Evolutionary conservation across 1,140 invertebrate genomes (phyloP).

Genomic region (Aphaenogaster rudis): DNA sequence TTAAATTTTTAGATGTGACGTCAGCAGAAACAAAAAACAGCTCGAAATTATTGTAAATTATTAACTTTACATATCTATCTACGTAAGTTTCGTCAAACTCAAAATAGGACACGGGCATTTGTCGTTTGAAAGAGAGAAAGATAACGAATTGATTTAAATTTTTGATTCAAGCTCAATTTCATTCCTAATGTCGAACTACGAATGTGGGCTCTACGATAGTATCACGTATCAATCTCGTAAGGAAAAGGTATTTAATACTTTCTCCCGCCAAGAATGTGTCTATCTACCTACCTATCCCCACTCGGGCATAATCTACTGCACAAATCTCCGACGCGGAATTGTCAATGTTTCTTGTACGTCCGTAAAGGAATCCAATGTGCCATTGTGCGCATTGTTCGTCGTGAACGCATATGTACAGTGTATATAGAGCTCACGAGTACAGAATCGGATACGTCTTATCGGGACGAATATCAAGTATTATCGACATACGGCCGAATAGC

Average conservation of each 20-base stretch:
- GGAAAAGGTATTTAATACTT: conserved; percentile 31
- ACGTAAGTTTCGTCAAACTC: not conserved
- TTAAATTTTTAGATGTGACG: not conserved
- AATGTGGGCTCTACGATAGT: not conserved
- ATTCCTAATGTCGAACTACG: not conserved
- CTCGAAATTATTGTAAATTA: not conserved
- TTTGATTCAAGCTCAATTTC: not conserved
- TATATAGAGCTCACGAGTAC: not conserved
- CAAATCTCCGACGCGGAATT: conserved; percentile 26
- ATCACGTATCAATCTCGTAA: not conserved
- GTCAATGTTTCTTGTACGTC: conserved; percentile 20
- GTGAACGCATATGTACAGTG: not conserved
- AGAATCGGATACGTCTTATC: conserved; percentile 33
- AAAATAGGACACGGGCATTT: not conserved
- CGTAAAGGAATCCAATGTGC: not conserved
- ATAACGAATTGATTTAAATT: not conserved
- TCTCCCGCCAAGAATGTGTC: conserved; percentile 1
- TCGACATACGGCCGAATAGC: conserved; percentile 34
- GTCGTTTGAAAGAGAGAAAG: not conserved
- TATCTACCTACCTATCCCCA: conserved; percentile 8
- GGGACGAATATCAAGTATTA: conserved; percentile 48
- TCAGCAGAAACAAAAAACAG: conserved; percentile 15
- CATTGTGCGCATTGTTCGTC: not conserved
- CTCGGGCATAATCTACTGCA: conserved; percentile 20
- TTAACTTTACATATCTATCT: not conserved